Evolutionary conservation across 2,888 invertebrate genomes (phyloP).

Genomic region (Drosophila maculinotata): DNA sequence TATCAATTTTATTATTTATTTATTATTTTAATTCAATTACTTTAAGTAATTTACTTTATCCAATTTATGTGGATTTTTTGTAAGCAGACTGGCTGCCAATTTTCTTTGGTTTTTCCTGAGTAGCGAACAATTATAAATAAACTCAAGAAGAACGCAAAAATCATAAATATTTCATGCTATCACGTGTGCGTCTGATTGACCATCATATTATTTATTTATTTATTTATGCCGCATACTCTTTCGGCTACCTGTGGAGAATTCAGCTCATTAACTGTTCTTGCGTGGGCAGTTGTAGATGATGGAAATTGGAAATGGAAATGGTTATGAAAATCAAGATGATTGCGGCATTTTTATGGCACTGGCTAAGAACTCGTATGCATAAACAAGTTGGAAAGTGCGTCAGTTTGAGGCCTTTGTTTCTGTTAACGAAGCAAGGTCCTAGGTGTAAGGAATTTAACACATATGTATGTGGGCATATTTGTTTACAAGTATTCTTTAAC

Average conservation of each 20-base stretch:
- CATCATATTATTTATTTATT: slow-evolving; percentile 63
- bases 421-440: slow-evolving; percentile 10
- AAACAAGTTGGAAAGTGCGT: slow-evolving; percentile 62
- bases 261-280: slow-evolving; percentile 53
- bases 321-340: slow-evolving; percentile 35
- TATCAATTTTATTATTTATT: no score
- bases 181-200: slow-evolving; percentile 64
- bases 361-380: slow-evolving; percentile 55
- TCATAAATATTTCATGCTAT: slow-evolving; percentile 63
- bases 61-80: neutral
- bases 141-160: slow-evolving; percentile 31
- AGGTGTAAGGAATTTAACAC: neutral
- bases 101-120: slow-evolving; percentile 9
- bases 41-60: no score
- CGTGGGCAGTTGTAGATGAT: slow-evolving; percentile 40
- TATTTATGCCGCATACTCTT: slow-evolving; percentile 30
- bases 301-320: slow-evolving; percentile 34
- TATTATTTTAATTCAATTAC: no score
- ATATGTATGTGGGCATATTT: slow-evolving; percentile 5
- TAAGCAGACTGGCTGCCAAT: slow-evolving; percentile 3
- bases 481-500: slow-evolving; percentile 4
- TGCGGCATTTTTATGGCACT: slow-evolving; percentile 46
- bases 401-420: slow-evolving; percentile 28
- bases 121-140: slow-evolving; percentile 45
- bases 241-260: slow-evolving; percentile 59